phyloP scores from a whole-genome alignment of 2,888 invertebrate species.

The Phyllotreta striolata region DNA sequence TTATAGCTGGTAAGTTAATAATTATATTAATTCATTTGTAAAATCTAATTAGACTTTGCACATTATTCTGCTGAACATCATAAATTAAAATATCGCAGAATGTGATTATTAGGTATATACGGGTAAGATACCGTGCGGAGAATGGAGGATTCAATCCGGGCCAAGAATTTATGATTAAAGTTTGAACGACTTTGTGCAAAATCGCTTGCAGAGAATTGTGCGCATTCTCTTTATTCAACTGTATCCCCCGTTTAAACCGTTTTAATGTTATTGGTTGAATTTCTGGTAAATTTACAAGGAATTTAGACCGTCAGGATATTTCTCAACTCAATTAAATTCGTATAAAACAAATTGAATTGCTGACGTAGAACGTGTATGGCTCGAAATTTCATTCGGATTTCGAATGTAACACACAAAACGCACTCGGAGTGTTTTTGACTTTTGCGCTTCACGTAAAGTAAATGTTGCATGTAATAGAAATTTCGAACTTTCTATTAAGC shows the following conservation, averaged over 20 bases:
- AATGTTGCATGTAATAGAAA: too few relatives aligned
- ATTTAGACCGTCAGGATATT: slow-evolving; percentile 49
- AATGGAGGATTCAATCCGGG: slow-evolving; percentile 53
- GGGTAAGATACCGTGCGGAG: slow-evolving; percentile 26
- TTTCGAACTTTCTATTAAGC: too few relatives aligned
- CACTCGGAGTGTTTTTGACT: slow-evolving; percentile 1
- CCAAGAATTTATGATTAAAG: slow-evolving; percentile 58
- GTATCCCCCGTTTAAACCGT: slow-evolving; percentile 57
- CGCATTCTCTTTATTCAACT: slow-evolving; percentile 59
- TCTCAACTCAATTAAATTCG: slow-evolving; percentile 46
- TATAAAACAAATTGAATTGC: slow-evolving; percentile 36
- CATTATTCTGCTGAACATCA: too few relatives aligned
- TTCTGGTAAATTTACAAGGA: slow-evolving; percentile 56
- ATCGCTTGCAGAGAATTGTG: slow-evolving; percentile 58
- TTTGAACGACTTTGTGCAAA: slow-evolving; percentile 59
- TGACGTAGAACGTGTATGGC: slow-evolving; percentile 19
- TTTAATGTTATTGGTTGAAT: slow-evolving; percentile 59
- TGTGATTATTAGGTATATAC: slow-evolving; percentile 45
- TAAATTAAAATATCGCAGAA: slow-evolving; percentile 35
- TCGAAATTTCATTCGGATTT: slow-evolving; percentile 6
- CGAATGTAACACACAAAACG: slow-evolving; percentile 27
- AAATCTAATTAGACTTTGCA: too few relatives aligned
- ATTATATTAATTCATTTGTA: too few relatives aligned
- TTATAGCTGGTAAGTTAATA: too few relatives aligned
- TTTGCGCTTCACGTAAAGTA: too few relatives aligned